These are phyloP conservation scores for Idaea biselata DNA, from an alignment of 2,888 invertebrate genomes.

Conservation along the genomic window DNA sequence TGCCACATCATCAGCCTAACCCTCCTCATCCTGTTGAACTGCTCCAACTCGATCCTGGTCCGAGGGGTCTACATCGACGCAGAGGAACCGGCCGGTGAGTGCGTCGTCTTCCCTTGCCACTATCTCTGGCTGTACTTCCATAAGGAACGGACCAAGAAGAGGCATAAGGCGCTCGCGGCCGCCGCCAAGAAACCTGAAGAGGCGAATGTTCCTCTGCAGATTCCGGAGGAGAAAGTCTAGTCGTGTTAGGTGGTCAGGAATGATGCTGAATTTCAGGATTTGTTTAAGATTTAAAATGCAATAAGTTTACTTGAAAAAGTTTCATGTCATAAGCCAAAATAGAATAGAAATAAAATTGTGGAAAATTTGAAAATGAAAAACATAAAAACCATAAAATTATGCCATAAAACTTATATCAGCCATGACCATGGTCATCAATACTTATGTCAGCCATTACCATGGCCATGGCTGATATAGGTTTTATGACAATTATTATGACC, in stretches of 20 bases:
- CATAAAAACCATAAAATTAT: no score
- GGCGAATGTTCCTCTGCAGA: slow-evolving; percentile 60
- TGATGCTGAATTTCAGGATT: not conserved
- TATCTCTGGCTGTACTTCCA: slow-evolving; percentile 89
- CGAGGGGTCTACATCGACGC: slow-evolving; percentile 94
- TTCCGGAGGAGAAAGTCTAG: slow-evolving; percentile 69
- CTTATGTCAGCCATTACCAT: no score
- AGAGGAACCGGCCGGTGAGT: slow-evolving; percentile 90
- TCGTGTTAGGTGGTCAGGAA: slow-evolving; percentile 7
- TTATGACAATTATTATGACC: no score
- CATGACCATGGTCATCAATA: no score
- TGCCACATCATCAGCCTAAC: slow-evolving; percentile 88
- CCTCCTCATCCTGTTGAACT: slow-evolving; percentile 88
- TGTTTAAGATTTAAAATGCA: slow-evolving; percentile 5
- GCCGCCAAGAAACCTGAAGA: slow-evolving; percentile 58
- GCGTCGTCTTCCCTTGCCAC: slow-evolving; percentile 91
- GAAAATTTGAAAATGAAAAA: no score
- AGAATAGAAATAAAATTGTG: no score
- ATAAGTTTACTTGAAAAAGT: no score
- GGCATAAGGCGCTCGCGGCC: slow-evolving; percentile 61
- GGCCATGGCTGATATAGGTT: no score
- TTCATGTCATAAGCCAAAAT: no score
- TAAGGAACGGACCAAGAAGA: slow-evolving; percentile 83
- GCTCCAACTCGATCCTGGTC: slow-evolving; percentile 92
- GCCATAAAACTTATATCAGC: no score